A percentile compares a stretch with the other conserved stretches of the same genome.
Evolutionary conservation across 64 coral and sea anemone genomes (phyloP).

Genomic region (Orbicella faveolata): DNA sequence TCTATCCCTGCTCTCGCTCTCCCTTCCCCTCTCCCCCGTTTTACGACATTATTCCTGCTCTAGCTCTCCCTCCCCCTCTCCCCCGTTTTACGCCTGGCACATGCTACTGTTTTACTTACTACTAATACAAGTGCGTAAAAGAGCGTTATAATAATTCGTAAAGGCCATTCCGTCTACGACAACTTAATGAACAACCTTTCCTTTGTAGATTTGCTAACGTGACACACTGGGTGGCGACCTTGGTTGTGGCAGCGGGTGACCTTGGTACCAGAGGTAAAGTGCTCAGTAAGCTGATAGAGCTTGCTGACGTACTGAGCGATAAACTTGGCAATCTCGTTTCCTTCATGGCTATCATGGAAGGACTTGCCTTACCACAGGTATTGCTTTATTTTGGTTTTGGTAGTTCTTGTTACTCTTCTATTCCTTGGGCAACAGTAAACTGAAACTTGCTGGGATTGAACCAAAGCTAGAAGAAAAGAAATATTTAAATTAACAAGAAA

Average conservation of each 20-base stretch:
- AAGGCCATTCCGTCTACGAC: no score
- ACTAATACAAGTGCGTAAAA: no score
- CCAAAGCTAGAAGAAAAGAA: no score
- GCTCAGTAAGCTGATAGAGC: constrained; percentile 77
- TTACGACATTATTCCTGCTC: no score
- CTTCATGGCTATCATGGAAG: constrained; percentile 92
- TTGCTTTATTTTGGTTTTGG: background rate
- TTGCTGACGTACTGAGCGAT: constrained; percentile 78
- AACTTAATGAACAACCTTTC: background rate
- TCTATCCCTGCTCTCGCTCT: no score
- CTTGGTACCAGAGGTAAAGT: constrained; percentile 55
- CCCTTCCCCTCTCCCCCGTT: no score
- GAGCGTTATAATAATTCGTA: no score
- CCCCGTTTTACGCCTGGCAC: no score
- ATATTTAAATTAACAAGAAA: no score
- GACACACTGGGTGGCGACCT: constrained; percentile 69
- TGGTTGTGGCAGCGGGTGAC: constrained; percentile 81
- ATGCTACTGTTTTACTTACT: no score
- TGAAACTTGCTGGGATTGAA: no score
- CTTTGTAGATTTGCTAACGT: constrained; percentile 67
- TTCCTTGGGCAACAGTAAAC: background rate
- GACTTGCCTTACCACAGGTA: constrained; percentile 82
- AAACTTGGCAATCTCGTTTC: constrained; percentile 83
- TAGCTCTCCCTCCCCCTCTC: no score
- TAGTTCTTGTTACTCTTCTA: background rate